Base-by-base conservation (phyloP, 2,888 invertebrate species). In the Hylaea fasciaria region DNA sequence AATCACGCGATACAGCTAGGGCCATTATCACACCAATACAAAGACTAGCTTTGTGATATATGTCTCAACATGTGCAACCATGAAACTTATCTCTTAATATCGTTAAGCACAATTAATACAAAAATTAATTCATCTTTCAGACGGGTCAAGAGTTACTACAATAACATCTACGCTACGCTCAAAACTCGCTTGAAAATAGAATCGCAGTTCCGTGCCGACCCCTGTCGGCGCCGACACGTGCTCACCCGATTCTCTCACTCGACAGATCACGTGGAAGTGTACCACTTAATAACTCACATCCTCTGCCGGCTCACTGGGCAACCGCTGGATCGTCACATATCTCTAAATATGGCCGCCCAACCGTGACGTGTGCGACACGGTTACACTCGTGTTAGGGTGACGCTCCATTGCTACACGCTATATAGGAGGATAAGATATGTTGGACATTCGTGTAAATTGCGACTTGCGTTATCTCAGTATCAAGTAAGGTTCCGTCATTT, bases 241-340 rank as follows among this genome's bases (percentile, higher is more conserved):
- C 62, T 55, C 59, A 56, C 57, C 58, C 86, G 87, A 89, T 88
- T 87, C 86, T 91, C 90, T 89, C 92, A 91, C 89, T 89, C 89
- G 89, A 89, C 86, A 87, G 91, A 90, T 91, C 91, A 91, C 87
- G 89, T 91, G 92, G 89, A 89, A 87, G 88, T 89, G 89, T 89
- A 89, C 88, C 87, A 90, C 89, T 90, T 90, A 91, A 91, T 91
- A 87, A 89, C 91, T 91, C 91, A 87, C 91, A 89, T 91, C 91
- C 89, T 86, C 85, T 83, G 82, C 80, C 91, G 89, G 92, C 86
- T 91, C 92, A 92, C 76, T 92, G 92, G 86, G 89, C 90, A 88
- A 77, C 79, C 91, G 88, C 83, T 91, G 91, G 87, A 87, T 88
- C 90, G 92, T 89, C 91, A 90, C 91, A 87, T 85, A 90, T 89